Base-by-base conservation (phyloP, 2,888 invertebrate genomes). In the Amblyteles armatorius region DNA sequence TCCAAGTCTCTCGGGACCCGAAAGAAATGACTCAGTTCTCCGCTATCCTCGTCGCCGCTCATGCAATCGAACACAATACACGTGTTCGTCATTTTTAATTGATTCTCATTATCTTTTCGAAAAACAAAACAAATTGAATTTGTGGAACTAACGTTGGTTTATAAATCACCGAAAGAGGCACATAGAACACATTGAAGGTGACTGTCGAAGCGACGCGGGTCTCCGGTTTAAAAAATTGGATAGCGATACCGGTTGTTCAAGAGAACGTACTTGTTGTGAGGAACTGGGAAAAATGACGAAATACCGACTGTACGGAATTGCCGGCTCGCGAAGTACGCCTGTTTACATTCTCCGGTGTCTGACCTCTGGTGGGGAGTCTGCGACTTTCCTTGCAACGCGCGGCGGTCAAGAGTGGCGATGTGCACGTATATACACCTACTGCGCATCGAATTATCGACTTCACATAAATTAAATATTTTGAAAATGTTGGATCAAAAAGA, bases 61-160 rank as follows among this genome's bases (percentile, higher is more conserved):
- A 4, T 48, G 26, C 69, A 69, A 29, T 52, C 48, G 13, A 50
- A 29, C 50, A 69, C 69, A 26, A 50, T 1, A 33, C 69, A 69
- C 50, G 29, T 29, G 4, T 50, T 29, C 13, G n/a, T n/a, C 69
- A 69, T 69, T 50, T 48, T 69, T 13, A 50, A 52, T 52, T 9
- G 19, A 19, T 52, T 52, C 2, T 52, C 9, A 6, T 52, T 52
- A 2, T 19, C 9, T 19, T 52, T 52, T 1, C 19, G n/a, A 9
- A 19, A 52, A 52, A 52, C 9, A 52, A 52, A n/a, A 52, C 2
- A 52, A 52, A n/a, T 52, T 50, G 6, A 52, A 52, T 52, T n/a
- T 16, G n/a, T 52, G 3, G 5, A 52, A 19, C 6, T 7, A 52
- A 52, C 6, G 7, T 19, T 19, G 19, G 19, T 52, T n/a, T 16